Evolutionary conservation across 2,113 vertebrate species (phyloP).

Genomic region (Emydocephalus ijimae): DNA sequence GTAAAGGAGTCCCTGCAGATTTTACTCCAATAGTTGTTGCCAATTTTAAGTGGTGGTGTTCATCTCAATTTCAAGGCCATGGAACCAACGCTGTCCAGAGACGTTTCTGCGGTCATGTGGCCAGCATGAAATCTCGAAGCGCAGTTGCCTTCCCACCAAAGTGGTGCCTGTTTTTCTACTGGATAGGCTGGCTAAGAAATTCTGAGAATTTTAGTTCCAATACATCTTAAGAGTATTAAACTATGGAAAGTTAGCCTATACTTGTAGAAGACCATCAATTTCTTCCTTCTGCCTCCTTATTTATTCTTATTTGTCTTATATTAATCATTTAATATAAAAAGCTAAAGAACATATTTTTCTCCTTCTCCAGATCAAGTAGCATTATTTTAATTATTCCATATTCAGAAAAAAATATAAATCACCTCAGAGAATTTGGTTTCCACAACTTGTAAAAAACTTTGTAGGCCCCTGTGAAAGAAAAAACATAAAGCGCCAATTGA

Average conservation of each 20-base stretch:
- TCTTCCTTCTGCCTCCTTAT: neutral
- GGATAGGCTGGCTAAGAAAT: neutral
- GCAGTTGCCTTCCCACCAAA: neutral
- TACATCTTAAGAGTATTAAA: neutral
- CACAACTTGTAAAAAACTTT: constrained; percentile 76
- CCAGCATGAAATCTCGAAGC: neutral
- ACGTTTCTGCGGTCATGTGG: neutral
- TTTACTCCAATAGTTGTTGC: neutral
- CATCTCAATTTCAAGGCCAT: neutral
- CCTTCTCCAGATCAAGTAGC: neutral
- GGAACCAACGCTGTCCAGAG: neutral
- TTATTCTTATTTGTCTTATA: neutral
- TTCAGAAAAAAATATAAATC: constrained; percentile 14
- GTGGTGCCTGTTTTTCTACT: neutral
- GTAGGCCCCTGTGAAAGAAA: constrained; percentile 81
- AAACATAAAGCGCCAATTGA: constrained; percentile 19
- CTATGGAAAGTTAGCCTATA: neutral
- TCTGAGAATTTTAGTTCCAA: neutral
- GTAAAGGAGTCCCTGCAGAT: neutral
- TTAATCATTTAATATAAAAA: neutral
- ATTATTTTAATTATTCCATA: neutral
- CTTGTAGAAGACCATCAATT: neutral
- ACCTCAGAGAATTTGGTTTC: constrained; percentile 82
- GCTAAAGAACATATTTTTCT: neutral
- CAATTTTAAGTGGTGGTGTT: neutral